Conservation (phyloP, 2,888 invertebrate species). For the Plutella xylostella region DNA sequence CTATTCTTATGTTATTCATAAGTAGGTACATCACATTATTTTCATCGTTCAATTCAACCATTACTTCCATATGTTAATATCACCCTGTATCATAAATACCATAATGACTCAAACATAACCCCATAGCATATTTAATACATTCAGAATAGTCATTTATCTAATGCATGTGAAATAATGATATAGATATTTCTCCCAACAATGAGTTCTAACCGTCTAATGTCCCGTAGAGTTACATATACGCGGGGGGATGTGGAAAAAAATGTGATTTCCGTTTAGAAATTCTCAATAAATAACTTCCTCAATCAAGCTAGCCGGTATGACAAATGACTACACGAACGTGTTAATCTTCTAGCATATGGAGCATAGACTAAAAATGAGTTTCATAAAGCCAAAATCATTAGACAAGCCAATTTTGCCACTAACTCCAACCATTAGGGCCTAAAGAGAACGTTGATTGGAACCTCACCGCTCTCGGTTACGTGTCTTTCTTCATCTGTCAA, state of each 20-base stretch:
- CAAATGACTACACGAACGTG: constrained; percentile 59
- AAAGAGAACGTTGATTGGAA: too few relatives aligned
- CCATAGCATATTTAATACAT: too few relatives aligned
- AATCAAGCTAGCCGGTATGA: constrained; percentile 56
- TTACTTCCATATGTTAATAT: too few relatives aligned
- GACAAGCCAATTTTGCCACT: constrained; percentile 38
- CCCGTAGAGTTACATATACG: constrained; percentile 26
- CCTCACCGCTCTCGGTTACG: constrained; percentile 32
- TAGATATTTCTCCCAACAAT: constrained; percentile 32
- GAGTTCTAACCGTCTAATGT: constrained; percentile 38
- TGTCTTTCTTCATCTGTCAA: constrained; percentile 21
- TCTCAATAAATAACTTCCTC: constrained; percentile 64
- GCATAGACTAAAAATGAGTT: too few relatives aligned
- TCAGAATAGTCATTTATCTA: constrained; percentile 23
- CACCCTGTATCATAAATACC: too few relatives aligned
- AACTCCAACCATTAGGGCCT: too few relatives aligned
- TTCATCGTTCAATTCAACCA: too few relatives aligned
- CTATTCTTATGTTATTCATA: neutral
- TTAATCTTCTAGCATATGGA: constrained; percentile 63
- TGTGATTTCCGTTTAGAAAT: constrained; percentile 59
- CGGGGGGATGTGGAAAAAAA: constrained; percentile 53
- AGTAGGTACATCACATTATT: too few relatives aligned
- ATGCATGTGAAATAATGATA: constrained; percentile 34
- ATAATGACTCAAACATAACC: too few relatives aligned
- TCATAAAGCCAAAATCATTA: too few relatives aligned